Conservation (phyloP, 2,888 invertebrate species). For the Endotricha flammealis region DNA sequence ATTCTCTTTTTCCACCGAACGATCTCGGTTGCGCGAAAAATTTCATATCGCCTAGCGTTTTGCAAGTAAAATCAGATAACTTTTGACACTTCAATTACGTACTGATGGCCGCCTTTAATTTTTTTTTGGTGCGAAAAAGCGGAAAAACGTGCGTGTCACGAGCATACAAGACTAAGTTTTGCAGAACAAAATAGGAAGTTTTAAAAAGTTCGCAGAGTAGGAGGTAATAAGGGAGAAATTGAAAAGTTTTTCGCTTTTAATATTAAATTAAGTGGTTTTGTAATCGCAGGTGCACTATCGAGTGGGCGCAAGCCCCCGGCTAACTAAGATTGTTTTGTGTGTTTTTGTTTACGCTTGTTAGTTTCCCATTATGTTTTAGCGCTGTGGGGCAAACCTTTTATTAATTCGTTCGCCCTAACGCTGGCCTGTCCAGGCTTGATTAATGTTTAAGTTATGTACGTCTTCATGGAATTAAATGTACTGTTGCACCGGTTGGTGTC, state of each 20-base stretch:
- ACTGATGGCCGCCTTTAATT: slow-evolving; percentile 69
- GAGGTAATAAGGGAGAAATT: slow-evolving; percentile 59
- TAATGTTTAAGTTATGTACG: slow-evolving; percentile 33
- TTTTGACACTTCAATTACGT: slow-evolving; percentile 78
- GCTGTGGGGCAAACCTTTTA: slow-evolving; percentile 44
- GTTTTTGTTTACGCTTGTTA: slow-evolving; percentile 62
- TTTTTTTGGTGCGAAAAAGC: slow-evolving; percentile 45
- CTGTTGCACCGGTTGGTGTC: no score
- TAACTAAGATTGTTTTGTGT: slow-evolving; percentile 47
- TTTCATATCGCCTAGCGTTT: slow-evolving; percentile 73
- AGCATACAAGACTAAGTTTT: slow-evolving; percentile 61
- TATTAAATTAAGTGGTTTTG: slow-evolving; percentile 46
- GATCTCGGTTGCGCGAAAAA: slow-evolving; percentile 68
- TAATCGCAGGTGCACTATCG: slow-evolving; percentile 49
- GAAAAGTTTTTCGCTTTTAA: slow-evolving; percentile 60
- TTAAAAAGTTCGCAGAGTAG: slow-evolving; percentile 39
- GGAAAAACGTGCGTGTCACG: slow-evolving; percentile 61
- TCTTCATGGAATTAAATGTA: slow-evolving; percentile 45
- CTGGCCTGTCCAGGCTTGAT: slow-evolving; percentile 32
- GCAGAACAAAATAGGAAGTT: slow-evolving; percentile 64
- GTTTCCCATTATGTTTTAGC: slow-evolving; percentile 50
- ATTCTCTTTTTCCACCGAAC: slow-evolving; percentile 70
- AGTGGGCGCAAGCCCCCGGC: slow-evolving; percentile 31
- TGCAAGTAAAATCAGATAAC: slow-evolving; percentile 78
- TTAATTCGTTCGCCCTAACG: slow-evolving; percentile 45